phyloP scores from a whole-genome alignment of 2,797 vertebrate species.

The Bovichtus diacanthus region DNA sequence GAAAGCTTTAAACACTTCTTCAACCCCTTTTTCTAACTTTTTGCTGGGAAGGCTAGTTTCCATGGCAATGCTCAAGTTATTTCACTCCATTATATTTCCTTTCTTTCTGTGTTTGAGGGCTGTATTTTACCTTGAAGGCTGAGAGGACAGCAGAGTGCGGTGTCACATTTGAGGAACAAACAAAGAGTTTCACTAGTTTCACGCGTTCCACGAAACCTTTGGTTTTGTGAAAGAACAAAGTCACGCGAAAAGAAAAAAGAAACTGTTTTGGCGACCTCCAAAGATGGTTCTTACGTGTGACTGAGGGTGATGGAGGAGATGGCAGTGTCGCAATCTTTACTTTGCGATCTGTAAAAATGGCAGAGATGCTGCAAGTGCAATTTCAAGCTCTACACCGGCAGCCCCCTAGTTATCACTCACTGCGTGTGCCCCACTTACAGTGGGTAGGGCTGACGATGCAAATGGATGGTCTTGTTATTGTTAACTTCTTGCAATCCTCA shows the following conservation, averaged over 20 bases:
- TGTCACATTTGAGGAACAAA: constrained; percentile 54
- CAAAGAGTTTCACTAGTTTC: constrained; percentile 35
- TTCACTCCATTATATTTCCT: constrained; percentile 40
- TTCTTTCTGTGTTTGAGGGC: constrained; percentile 68
- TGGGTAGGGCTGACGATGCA: constrained; percentile 39
- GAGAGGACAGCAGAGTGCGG: constrained; percentile 63
- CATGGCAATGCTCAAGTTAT: constrained; percentile 65
- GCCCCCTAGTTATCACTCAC: constrained; percentile 39
- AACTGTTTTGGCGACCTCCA: constrained; percentile 13
- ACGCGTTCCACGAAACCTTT: neutral
- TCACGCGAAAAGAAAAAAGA: constrained; percentile 14
- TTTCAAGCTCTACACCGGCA: constrained; percentile 54
- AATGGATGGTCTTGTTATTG: constrained; percentile 15
- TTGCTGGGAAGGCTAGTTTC: constrained; percentile 67
- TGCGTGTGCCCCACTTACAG: constrained; percentile 42
- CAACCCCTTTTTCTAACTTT: constrained; percentile 50
- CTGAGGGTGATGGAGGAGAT: constrained; percentile 18
- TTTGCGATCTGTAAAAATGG: constrained; percentile 53
- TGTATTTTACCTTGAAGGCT: constrained; percentile 70
- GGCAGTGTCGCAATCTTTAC: constrained; percentile 52
- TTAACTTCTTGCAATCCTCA: constrained; percentile 15
- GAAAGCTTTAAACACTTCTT: constrained; percentile 64
- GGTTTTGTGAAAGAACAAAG: constrained; percentile 28
- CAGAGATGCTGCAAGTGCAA: constrained; percentile 56
- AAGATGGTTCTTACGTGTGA: constrained; percentile 13